Evolutionary conservation across 2,113 vertebrate species (phyloP).

Genomic region (Entomyzon cyanotis): DNA sequence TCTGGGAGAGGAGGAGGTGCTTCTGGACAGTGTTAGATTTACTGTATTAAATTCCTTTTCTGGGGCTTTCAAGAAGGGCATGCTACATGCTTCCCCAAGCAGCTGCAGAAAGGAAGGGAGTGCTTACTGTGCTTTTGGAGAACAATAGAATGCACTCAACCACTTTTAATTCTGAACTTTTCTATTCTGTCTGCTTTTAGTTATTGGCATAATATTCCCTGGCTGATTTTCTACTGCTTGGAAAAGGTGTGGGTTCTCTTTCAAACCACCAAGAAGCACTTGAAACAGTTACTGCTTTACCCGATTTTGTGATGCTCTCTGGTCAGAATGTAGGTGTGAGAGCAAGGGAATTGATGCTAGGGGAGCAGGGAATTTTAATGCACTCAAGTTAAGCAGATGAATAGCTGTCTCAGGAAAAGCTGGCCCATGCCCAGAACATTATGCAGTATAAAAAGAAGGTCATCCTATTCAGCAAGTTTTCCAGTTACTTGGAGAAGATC

Average conservation of each 20-base stretch:
- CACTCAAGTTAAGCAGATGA: slow-evolving; percentile 42
- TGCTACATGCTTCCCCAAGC: background rate
- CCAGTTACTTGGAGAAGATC: background rate
- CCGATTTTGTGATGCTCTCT: background rate
- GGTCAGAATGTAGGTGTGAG: background rate
- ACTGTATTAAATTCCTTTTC: background rate
- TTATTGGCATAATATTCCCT: background rate
- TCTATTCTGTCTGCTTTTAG: background rate
- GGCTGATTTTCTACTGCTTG: background rate
- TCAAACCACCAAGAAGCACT: background rate
- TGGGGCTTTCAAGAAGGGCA: background rate
- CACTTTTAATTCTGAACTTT: background rate
- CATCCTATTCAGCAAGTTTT: slow-evolving; percentile 46
- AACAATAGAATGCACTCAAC: background rate
- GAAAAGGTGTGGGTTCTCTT: background rate
- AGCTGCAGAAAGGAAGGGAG: background rate
- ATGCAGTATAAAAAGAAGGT: background rate
- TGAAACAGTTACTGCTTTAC: background rate
- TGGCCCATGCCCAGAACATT: slow-evolving; percentile 2
- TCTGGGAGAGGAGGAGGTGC: too few species aligned
- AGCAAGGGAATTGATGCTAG: background rate
- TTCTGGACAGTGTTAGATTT: background rate
- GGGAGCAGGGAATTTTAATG: background rate
- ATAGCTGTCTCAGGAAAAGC: background rate
- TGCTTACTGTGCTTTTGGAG: background rate